Evolutionary conservation across 2,113 vertebrate species (phyloP), one percentile per base, ranked within the genome.

Genomic region (Nycticryphes semicollaris): DNA sequence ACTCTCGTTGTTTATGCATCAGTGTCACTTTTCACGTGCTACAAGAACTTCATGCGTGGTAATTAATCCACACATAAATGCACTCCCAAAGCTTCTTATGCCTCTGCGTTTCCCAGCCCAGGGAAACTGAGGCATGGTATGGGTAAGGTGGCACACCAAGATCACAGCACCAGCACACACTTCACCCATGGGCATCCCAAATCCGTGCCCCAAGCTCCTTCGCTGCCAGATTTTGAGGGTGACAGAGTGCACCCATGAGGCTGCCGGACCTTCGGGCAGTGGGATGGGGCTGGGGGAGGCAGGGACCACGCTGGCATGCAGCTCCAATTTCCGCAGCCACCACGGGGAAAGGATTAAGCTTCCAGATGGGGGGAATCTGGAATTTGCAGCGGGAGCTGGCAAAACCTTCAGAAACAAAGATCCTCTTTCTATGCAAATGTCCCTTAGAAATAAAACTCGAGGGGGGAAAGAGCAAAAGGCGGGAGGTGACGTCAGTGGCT

Each of bases 371-470:
- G 79, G 28, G 28, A 66, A 66, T 22, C 39, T 43, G 30, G 45
- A 93, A 82, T 30, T 17, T 7, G 60, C 89, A 90, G 82, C 21
- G 0, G 57, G 89, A 91, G 85, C 72, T 72, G 50, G 80, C 43
- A 72, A 81, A 95, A 79, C 69, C 83, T 87, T 66, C 80, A 89
- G 92, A 85, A 95, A 94, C 70, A 79, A 90, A 88, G 79, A 92
- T 90, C 45, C 43, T 83, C 84, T 90, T 94, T 84, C 96, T 89
- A 96, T 95, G 93, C 93, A 96, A 96, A 97, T 95, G 70, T 89
- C 95, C 90, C 89, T 94, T 84, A 77, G 95, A 93, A 97, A 93
- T 70, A 88, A 94, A 94, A 87, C 92, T 90, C 35, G 20, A 15
- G n/a, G 33, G 59, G 69, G 68, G 37, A 39, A 64, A 74, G 93